Conservation (phyloP, 1,140 invertebrate species). For the Saccostrea cuccullata region DNA sequence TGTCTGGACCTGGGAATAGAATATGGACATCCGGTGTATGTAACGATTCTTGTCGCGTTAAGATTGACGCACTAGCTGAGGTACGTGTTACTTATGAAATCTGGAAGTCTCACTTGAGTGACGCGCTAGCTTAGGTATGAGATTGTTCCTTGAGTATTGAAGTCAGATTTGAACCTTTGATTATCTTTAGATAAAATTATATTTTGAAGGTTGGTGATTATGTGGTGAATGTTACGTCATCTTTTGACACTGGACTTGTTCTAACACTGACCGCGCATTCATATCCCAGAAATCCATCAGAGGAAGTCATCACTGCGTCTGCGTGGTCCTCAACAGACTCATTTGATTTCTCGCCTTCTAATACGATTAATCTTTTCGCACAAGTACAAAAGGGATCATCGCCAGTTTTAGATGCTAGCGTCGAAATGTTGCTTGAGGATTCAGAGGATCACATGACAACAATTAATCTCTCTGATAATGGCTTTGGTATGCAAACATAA, state of each 20-base stretch:
- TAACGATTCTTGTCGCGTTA: neutral
- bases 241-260: neutral
- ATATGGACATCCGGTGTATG: neutral
- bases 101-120: no score
- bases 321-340: neutral
- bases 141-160: no score
- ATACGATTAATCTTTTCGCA: neutral
- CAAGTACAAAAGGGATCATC: neutral
- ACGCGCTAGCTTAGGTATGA: no score
- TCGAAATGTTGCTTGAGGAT: neutral
- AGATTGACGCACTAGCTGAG: neutral
- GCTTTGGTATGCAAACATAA: neutral
- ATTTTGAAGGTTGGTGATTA: neutral
- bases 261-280: neutral
- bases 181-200: no score
- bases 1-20: neutral
- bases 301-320: slow-evolving; percentile 3
- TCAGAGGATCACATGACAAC: neutral
- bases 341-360: neutral
- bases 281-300: neutral
- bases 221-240: neutral
- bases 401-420: slow-evolving; percentile 12
- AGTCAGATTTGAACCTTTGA: no score
- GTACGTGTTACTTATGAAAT: neutral
- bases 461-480: neutral